Conservation (phyloP, 2,797 vertebrate genomes). For the Dipus sagitta region DNA sequence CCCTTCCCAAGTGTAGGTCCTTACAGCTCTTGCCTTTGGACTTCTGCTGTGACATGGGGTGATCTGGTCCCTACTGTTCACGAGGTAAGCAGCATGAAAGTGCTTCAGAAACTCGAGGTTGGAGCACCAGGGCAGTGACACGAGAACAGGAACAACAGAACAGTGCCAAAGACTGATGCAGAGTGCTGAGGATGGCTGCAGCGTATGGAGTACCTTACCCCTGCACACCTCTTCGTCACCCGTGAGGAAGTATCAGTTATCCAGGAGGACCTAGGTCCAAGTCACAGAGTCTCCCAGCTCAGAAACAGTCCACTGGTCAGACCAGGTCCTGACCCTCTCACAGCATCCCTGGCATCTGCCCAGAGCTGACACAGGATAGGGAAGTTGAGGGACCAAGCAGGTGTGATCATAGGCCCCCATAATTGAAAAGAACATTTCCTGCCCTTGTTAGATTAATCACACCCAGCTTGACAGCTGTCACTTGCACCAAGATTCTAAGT, state of each 20-base stretch:
- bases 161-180: background rate
- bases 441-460: background rate
- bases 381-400: background rate
- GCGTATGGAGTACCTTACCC: no score
- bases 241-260: background rate
- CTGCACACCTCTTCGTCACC: background rate
- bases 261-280: background rate
- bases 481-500: background rate
- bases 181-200: background rate
- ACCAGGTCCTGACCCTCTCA: background rate
- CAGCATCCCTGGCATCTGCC: background rate
- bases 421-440: background rate
- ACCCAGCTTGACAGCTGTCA: background rate
- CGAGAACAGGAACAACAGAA: background rate
- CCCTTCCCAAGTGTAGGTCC: background rate
- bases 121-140: fast-evolving
- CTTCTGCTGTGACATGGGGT: slow-evolving; percentile 1
- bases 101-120: background rate
- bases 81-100: background rate
- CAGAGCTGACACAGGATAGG: background rate
- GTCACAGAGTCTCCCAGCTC: background rate
- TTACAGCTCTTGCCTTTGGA: background rate
- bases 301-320: background rate
- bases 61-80: background rate
- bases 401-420: background rate